phyloP scores from a whole-genome alignment of 2,888 invertebrate species.

The Eurytoma californica region DNA sequence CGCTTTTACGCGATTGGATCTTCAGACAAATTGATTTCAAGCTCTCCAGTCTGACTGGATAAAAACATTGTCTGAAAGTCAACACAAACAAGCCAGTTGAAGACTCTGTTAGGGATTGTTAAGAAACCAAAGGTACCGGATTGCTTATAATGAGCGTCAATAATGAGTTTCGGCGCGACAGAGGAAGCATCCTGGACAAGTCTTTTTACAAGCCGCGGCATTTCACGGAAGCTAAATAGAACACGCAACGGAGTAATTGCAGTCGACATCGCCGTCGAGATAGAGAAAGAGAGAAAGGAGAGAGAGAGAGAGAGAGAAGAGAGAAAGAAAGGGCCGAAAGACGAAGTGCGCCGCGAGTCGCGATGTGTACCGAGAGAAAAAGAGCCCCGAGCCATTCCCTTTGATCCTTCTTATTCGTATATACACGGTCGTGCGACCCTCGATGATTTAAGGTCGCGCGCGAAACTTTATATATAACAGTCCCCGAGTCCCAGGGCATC shows the following conservation, averaged over 20 bases:
- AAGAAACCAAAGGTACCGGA: neutral
- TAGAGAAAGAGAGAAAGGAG: constrained; percentile 37
- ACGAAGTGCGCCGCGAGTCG: constrained; percentile 58
- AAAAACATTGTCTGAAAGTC: constrained; percentile 5
- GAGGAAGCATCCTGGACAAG: constrained; percentile 59
- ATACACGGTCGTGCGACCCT: constrained; percentile 59
- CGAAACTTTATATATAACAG: constrained; percentile 42
- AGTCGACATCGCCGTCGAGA: constrained; percentile 61
- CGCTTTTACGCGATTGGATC: no score
- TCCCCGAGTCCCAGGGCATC: constrained; percentile 20
- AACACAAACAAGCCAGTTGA: neutral
- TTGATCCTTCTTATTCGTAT: constrained; percentile 68
- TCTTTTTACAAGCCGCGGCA: constrained; percentile 68
- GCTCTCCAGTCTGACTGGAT: neutral
- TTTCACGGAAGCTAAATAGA: constrained; percentile 69
- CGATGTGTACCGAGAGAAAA: constrained; percentile 50
- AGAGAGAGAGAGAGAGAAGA: constrained; percentile 25
- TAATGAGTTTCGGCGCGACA: constrained; percentile 45
- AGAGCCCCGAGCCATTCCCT: constrained; percentile 63
- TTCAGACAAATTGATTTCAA: no score
- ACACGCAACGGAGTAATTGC: constrained; percentile 70
- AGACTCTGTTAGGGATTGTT: no score
- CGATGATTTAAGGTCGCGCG: constrained; percentile 69
- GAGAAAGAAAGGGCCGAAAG: constrained; percentile 59
- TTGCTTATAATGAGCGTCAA: constrained; percentile 47